phyloP scores from a whole-genome alignment of 2,888 invertebrate genomes.

The Lasioglossum pauxillum region DNA sequence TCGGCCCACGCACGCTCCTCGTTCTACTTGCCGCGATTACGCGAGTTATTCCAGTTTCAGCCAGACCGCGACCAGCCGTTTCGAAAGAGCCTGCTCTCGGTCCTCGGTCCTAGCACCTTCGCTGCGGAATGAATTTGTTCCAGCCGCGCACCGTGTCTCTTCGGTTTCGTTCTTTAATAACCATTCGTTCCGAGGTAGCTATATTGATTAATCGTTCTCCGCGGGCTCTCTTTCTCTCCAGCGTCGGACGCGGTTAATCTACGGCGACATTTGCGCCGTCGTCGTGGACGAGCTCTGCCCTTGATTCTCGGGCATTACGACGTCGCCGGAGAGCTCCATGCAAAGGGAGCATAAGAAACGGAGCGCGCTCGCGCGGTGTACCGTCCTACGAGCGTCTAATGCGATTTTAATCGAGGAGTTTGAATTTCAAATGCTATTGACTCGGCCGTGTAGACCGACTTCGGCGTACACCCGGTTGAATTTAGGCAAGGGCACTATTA shows the following conservation, averaged over 20 bases:
- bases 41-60: not conserved
- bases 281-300: not conserved
- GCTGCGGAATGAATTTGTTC: not conserved
- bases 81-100: not conserved
- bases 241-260: slow-evolving; percentile 30
- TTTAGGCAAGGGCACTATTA: slow-evolving; percentile 63
- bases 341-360: slow-evolving; percentile 47
- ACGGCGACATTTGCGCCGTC: slow-evolving; percentile 39
- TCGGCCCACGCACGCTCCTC: not conserved
- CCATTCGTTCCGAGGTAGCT: not conserved
- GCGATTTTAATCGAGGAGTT: slow-evolving; percentile 83
- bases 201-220: slow-evolving; percentile 1
- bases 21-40: slow-evolving; percentile 18
- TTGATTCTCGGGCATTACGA: slow-evolving; percentile 60
- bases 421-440: slow-evolving; percentile 82
- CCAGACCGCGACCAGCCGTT: not conserved
- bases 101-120: slow-evolving; percentile 23
- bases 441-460: slow-evolving; percentile 60
- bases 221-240: not conserved
- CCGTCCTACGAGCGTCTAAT: slow-evolving; percentile 78
- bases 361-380: slow-evolving; percentile 25
- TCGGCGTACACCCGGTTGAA: slow-evolving; percentile 32
- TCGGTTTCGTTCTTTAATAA: not conserved
- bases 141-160: not conserved
- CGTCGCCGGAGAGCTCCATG: slow-evolving; percentile 39